Conservation (phyloP, 2,797 vertebrate genomes). For the Mastacembelus armatus region DNA sequence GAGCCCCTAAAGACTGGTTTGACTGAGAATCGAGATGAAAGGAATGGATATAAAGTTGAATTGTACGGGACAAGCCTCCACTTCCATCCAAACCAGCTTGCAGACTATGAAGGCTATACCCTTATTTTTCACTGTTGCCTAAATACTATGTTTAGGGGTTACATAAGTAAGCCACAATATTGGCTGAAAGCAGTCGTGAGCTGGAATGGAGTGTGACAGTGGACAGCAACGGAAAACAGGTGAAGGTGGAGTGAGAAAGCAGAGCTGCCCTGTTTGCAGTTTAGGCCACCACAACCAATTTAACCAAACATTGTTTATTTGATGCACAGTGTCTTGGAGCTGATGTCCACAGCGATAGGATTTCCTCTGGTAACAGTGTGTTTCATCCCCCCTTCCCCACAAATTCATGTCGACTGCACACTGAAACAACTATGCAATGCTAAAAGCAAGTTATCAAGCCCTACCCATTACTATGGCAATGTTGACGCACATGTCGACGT, state of each 20-base stretch:
- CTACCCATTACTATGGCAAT: slow-evolving; percentile 96
- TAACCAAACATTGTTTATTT: not conserved
- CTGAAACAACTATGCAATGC: not conserved
- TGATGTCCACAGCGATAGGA: not conserved
- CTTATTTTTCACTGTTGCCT: slow-evolving; percentile 26
- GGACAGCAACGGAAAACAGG: slow-evolving; percentile 52
- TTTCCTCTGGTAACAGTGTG: too few relatives aligned
- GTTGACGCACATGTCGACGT: slow-evolving; percentile 94
- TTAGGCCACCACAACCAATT: slow-evolving; percentile 90
- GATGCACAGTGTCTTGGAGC: not conserved
- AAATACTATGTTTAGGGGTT: slow-evolving; percentile 31
- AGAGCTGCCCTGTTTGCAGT: slow-evolving; percentile 28
- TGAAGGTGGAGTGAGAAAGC: slow-evolving; percentile 39
- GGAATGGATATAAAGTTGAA: slow-evolving; percentile 57
- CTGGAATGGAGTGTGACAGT: slow-evolving; percentile 24
- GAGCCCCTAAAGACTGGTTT: slow-evolving; percentile 61
- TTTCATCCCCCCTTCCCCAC: too few relatives aligned
- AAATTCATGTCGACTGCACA: too few relatives aligned
- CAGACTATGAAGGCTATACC: not conserved
- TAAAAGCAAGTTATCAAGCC: not conserved
- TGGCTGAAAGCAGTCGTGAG: slow-evolving; percentile 37
- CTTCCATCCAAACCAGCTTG: slow-evolving; percentile 35
- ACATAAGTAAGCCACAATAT: slow-evolving; percentile 38
- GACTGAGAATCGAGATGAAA: slow-evolving; percentile 32
- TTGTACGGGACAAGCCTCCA: slow-evolving; percentile 20